Conservation (phyloP, 2,113 vertebrate species). For the Lethenteron camtschaticum region DNA sequence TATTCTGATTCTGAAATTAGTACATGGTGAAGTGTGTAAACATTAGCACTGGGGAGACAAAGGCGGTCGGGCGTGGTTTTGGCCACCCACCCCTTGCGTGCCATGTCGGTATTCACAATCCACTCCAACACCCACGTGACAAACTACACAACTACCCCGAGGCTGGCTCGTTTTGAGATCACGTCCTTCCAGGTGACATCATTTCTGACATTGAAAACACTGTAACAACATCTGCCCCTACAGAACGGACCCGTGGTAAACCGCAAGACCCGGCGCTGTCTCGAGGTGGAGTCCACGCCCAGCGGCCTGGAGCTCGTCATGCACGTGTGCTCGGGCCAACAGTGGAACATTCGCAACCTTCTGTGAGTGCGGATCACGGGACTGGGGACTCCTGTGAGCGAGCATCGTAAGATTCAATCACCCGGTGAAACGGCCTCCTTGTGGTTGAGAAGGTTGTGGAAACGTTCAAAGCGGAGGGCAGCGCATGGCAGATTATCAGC, state of each 20-base stretch:
- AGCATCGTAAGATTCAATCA: too few relatives aligned
- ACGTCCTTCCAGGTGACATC: background rate
- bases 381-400: too few relatives aligned
- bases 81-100: background rate
- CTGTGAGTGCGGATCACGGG: too few relatives aligned
- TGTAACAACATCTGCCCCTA: background rate
- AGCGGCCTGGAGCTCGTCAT: slow-evolving; percentile 76
- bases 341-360: slow-evolving; percentile 83
- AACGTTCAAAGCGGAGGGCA: too few relatives aligned
- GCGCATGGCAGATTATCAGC: too few relatives aligned
- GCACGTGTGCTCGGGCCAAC: slow-evolving; percentile 85
- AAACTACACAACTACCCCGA: background rate
- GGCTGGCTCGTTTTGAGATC: background rate
- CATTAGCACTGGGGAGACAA: background rate
- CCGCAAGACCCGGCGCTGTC: slow-evolving; percentile 70
- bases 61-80: background rate
- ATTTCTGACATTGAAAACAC: background rate
- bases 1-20: too few relatives aligned
- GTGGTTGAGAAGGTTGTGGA: too few relatives aligned
- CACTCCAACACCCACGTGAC: background rate
- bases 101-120: background rate
- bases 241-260: slow-evolving; percentile 91
- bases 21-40: too few relatives aligned
- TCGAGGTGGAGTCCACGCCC: slow-evolving; percentile 90
- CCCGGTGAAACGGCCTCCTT: too few relatives aligned